Base-by-base conservation (phyloP, 2,888 invertebrate species). In the Marronus borbonicus region DNA sequence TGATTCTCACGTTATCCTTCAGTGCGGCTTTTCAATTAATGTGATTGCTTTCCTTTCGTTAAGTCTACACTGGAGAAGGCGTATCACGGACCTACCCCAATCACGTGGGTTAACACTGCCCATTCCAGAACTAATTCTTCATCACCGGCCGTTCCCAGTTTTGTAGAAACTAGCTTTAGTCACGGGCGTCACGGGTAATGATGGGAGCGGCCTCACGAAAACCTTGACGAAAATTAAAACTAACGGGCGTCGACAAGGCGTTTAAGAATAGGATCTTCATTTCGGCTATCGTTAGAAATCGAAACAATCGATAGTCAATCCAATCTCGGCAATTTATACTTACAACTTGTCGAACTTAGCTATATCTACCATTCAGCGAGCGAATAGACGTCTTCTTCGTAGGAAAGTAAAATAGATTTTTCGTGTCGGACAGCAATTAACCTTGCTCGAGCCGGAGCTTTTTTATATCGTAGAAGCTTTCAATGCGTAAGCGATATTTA, bases 151-250 rank as follows among this genome's bases (percentile, higher is more conserved):
- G 4, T 39, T 8, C 20, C 60, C 58, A 7, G 17, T 55, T n/a
- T 55, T 20, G 49, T 68, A 72, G 72, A 58, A 72, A 72, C 39
- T 60, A 14, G 39, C 58, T 39, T 72, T 72, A 36, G 58, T 60
- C 58, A 58, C 58, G 58, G 36, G 58, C 36, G 39, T 24, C 24
- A 24, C 24, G 31, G 31, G 39, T 20, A 44, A 8, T 44, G 8
- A 20, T 60, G 72, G 72, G 72, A 72, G 72, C 72, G 72, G 72
- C 72, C 20, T 44, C 39, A 58, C 58, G 72, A 72, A 72, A 72
- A 72, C 72, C 44, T 60, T 39, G 39, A 24, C 72, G 72, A 60
- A 72, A 72, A 72, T 72, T 72, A 72, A 72, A 60, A 39, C 72
- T 72, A 72, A 72, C 60, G 72, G 72, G 36, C 60, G 72, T 60